Conservation (phyloP, 37 sponge, comb jelly and placozoan genomes). For the Halisarca cf. caerulea region DNA sequence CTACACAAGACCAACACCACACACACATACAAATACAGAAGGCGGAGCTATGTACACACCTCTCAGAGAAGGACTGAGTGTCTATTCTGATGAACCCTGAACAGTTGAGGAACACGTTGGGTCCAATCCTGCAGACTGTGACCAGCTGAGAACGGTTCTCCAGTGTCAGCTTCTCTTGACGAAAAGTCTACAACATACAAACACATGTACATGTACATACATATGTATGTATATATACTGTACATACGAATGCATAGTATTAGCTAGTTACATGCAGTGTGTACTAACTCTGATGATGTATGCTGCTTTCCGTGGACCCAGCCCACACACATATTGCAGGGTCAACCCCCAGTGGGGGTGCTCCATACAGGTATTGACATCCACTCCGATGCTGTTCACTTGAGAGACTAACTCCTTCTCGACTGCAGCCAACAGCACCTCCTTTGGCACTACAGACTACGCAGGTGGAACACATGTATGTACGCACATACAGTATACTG, state of each 20-base stretch:
- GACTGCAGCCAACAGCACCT: conserved; percentile 55
- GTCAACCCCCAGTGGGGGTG: conserved; percentile 61
- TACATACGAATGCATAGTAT: background rate
- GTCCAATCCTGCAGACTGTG: conserved; percentile 85
- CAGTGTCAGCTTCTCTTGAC: conserved; percentile 73
- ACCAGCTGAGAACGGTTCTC: conserved; percentile 93
- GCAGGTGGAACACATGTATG: background rate
- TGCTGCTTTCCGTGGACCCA: conserved; percentile 95
- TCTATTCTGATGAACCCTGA: conserved; percentile 92
- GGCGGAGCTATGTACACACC: no score
- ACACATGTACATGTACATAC: background rate
- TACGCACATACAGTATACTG: background rate
- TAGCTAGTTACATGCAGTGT: background rate
- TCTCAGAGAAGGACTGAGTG: conserved; percentile 58
- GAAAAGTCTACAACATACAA: conserved; percentile 61
- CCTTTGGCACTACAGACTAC: conserved; percentile 47
- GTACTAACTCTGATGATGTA: conserved; percentile 76
- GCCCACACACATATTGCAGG: conserved; percentile 86
- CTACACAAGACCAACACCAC: no score
- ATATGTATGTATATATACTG: background rate
- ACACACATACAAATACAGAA: no score
- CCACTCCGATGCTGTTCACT: conserved; percentile 92
- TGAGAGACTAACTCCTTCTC: conserved; percentile 75
- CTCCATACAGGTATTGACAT: conserved; percentile 81
- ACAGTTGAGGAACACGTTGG: conserved; percentile 92